Conservation (phyloP, 2,888 invertebrate species). For the Ganaspis brasiliensis region DNA sequence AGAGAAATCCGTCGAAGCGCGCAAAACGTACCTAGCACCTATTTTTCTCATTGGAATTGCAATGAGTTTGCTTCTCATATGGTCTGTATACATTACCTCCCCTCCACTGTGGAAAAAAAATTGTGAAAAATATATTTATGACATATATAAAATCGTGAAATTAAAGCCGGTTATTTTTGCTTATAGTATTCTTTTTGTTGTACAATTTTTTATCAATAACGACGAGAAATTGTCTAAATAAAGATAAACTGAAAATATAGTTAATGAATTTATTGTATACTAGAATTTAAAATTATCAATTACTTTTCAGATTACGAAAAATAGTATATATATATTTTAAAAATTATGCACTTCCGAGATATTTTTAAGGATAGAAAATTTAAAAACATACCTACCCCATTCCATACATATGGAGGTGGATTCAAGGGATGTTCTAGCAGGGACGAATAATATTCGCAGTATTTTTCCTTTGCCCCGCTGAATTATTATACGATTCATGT, state of each 20-base stretch:
- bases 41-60: slow-evolving; percentile 78
- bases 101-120: slow-evolving; percentile 5
- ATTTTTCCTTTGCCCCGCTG: slow-evolving; percentile 77
- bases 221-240: background rate
- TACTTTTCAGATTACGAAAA: too few relatives aligned
- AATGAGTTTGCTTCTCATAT: slow-evolving; percentile 71
- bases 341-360: background rate
- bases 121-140: slow-evolving; percentile 16
- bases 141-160: slow-evolving; percentile 10
- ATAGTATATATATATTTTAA: too few relatives aligned
- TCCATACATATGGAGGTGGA: slow-evolving; percentile 65
- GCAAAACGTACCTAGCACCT: slow-evolving; percentile 69
- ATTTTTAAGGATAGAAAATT: slow-evolving; percentile 48
- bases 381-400: slow-evolving; percentile 63
- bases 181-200: background rate
- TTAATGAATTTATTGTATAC: too few relatives aligned
- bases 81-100: slow-evolving; percentile 69
- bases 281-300: too few relatives aligned
- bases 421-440: slow-evolving; percentile 64
- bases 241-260: too few relatives aligned
- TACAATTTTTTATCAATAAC: background rate
- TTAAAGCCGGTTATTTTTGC: background rate
- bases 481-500: slow-evolving; percentile 81
- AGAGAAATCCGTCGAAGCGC: slow-evolving; percentile 67
- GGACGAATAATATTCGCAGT: slow-evolving; percentile 77